phyloP scores from a whole-genome alignment of 2,888 invertebrate species.

The Drosophila diplacantha region DNA sequence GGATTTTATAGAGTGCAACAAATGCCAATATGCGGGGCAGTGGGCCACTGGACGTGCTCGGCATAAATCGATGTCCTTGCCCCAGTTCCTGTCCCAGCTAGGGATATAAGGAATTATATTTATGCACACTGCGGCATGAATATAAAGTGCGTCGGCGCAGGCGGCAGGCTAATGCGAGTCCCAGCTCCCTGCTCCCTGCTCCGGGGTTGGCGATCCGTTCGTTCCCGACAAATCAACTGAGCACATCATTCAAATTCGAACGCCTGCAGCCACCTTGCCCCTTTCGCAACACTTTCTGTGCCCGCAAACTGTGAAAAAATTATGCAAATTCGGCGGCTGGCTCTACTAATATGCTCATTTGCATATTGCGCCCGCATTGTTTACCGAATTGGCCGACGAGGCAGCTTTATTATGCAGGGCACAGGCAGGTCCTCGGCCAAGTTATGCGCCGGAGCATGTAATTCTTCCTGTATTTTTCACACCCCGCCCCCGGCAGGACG shows the following conservation, averaged over 20 bases:
- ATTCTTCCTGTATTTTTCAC: constrained; percentile 47
- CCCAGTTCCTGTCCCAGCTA: constrained; percentile 10
- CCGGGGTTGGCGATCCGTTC: constrained; percentile 16
- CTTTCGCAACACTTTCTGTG: constrained; percentile 44
- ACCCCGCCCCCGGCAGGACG: constrained; percentile 8
- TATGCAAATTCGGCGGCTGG: constrained; percentile 59
- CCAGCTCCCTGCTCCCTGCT: no score
- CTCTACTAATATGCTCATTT: constrained; percentile 64
- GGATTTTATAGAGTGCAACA: constrained; percentile 72
- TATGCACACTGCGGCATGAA: constrained; percentile 56
- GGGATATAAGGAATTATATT: constrained; percentile 55
- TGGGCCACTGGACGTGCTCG: constrained; percentile 35
- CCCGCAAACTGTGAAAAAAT: constrained; percentile 48
- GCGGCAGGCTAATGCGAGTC: constrained; percentile 47
- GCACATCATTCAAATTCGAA: constrained; percentile 37
- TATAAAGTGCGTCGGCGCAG: constrained; percentile 48
- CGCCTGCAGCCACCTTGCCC: constrained; percentile 31
- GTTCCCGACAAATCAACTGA: constrained; percentile 53
- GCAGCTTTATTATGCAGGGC: constrained; percentile 63
- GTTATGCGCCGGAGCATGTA: constrained; percentile 57
- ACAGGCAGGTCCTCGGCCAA: constrained; percentile 35
- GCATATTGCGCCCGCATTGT: constrained; percentile 63
- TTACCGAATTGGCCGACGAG: constrained; percentile 52
- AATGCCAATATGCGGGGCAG: constrained; percentile 61
- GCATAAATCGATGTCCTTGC: constrained; percentile 44